Base-by-base conservation (phyloP, 1,140 invertebrate genomes). In the Leptinotarsa lineolata region DNA sequence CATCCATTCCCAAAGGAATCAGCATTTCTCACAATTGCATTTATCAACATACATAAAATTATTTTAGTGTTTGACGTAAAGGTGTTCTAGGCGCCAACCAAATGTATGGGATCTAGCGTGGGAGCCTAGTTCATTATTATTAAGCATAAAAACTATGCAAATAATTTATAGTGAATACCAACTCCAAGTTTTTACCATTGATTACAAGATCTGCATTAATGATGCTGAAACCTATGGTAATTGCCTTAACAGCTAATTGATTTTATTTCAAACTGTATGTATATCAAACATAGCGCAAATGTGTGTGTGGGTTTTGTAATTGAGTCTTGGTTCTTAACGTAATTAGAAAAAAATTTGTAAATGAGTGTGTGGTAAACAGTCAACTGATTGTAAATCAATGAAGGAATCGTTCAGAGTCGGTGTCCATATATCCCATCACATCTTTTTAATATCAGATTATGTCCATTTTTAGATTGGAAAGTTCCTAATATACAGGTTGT, bases 81-180 rank as follows among this genome's bases (percentile, higher is more conserved):
- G 63, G 63, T 65, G 63, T 65, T 22, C 63, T 65, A 65, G 63
- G 63, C 63, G 63, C 63, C 63, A 39, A 22, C 16, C 16, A 65
- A 65, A 30, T 16, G 39, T 30, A 30, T 15, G 21, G 39, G 16
- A 30, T 30, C 22, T 39, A 21, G 63, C 63, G 63, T 65, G 63
- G 63, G 63, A 22, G 63, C 6, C 13, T 39, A 22, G 2, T 65
- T 65, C 24, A 65, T 16, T 54, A 54, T 65, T 65, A 65, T 65
- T 65, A 39, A 65, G 22, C 22, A 65, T 65, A 39, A 65, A 39
- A 65, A 65, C 20, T 39, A 65, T 65, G 63, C 63, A 65, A 65
- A 65, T 65, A 65, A 30, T 65, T 65, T 24, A 24, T 65, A 21
- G 20, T 65, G 63, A 65, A 65, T 65, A 65, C 24, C 39, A n/a